Evolutionary conservation across 2,797 vertebrate species (phyloP).

Genomic region (Sebastes hopkinsi): DNA sequence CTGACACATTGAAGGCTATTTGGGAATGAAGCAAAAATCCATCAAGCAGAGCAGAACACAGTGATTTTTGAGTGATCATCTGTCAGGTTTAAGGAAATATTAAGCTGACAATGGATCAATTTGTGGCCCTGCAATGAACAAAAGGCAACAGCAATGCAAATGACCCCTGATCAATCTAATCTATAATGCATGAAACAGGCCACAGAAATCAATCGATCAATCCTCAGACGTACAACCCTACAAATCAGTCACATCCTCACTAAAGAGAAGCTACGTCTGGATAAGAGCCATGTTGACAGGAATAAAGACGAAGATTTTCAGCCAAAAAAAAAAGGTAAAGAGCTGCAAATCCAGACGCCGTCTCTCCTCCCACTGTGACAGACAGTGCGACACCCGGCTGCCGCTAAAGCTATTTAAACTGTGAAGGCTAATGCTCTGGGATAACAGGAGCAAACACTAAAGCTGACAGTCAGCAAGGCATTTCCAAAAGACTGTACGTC

Average conservation of each 20-base stretch:
- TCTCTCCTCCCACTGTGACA: slow-evolving; percentile 54
- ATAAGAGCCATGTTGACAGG: slow-evolving; percentile 38
- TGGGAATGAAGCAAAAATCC: slow-evolving; percentile 7
- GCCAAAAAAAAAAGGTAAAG: slow-evolving; percentile 37
- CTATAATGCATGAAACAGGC: slow-evolving; percentile 36
- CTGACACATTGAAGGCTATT: neutral
- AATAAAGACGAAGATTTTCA: slow-evolving; percentile 47
- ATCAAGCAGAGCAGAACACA: slow-evolving; percentile 12
- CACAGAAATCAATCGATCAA: slow-evolving; percentile 13
- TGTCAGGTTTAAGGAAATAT: slow-evolving; percentile 30
- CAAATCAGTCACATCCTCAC: slow-evolving; percentile 15
- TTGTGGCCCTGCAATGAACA: slow-evolving; percentile 12
- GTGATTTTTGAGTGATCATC: slow-evolving; percentile 30
- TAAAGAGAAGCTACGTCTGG: slow-evolving; percentile 11
- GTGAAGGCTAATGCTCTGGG: slow-evolving; percentile 68
- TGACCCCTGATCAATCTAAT: slow-evolving; percentile 30
- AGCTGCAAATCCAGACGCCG: slow-evolving; percentile 51
- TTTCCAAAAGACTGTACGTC: slow-evolving; percentile 46
- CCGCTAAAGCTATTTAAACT: slow-evolving; percentile 70
- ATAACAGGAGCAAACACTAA: slow-evolving; percentile 62
- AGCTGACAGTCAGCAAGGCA: slow-evolving; percentile 64
- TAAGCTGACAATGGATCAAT: slow-evolving; percentile 42
- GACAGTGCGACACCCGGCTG: slow-evolving; percentile 47
- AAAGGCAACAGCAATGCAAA: slow-evolving; percentile 35
- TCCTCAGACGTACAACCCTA: neutral